Evolutionary conservation across 53 echinoderm and acorn worm species (phyloP).

Genomic region (Zoroaster sp.): DNA sequence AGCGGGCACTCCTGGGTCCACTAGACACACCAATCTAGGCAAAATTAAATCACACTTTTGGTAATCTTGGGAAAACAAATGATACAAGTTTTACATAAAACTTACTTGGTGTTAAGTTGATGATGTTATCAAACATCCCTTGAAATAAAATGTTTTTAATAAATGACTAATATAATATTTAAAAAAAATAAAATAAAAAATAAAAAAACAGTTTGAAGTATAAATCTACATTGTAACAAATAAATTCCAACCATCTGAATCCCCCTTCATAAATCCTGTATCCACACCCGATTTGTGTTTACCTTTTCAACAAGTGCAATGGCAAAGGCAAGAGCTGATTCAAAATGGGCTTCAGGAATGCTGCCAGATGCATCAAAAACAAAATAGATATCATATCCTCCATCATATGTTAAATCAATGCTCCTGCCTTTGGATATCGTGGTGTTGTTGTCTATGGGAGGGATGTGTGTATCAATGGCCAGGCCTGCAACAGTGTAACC

Average conservation of each 20-base stretch:
- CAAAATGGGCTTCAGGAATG: slow-evolving; percentile 14
- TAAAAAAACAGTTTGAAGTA: too few species aligned
- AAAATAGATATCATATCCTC: slow-evolving; percentile 60
- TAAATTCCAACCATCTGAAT: too few species aligned
- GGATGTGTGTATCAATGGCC: background rate
- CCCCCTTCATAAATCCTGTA: too few species aligned
- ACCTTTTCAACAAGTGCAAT: slow-evolving; percentile 60
- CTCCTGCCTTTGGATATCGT: background rate
- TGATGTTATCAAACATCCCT: too few species aligned
- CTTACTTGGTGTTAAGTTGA: too few species aligned
- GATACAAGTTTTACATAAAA: too few species aligned
- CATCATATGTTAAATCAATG: slow-evolving; percentile 8
- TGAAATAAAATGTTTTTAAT: too few species aligned
- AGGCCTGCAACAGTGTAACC: background rate
- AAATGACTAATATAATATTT: too few species aligned
- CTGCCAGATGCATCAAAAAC: slow-evolving; percentile 60
- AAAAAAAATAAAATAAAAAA: too few species aligned
- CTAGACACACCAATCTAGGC: slow-evolving; percentile 48
- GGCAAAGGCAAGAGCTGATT: slow-evolving; percentile 26
- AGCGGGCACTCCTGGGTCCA: background rate
- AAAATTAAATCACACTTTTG: too few species aligned
- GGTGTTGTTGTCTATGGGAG: background rate
- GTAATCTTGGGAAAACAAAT: too few species aligned
- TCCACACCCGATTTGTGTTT: background rate
- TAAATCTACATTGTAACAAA: too few species aligned